Percentiles rank a stretch among this genome's conserved stretches.
phyloP scores from a whole-genome alignment of 2,888 invertebrate genomes.

The Harpalus rufipes region DNA sequence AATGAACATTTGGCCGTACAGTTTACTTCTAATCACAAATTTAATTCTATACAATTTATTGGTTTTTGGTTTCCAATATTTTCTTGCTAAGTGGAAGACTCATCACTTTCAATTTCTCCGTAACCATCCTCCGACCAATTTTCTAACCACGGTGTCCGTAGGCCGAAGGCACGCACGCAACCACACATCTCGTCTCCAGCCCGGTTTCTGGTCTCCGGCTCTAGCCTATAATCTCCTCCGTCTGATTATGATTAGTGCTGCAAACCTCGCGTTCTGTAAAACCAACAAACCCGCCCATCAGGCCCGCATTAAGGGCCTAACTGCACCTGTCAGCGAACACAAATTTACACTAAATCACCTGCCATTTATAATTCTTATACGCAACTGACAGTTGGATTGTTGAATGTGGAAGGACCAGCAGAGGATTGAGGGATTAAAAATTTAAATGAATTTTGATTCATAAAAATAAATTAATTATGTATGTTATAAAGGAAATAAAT shows the following conservation, averaged over 20 bases:
- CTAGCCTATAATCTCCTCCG: conserved; percentile 58
- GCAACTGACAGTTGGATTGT: conserved; percentile 7
- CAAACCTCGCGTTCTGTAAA: conserved; percentile 66
- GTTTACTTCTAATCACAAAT: neutral
- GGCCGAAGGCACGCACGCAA: neutral
- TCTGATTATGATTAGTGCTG: conserved; percentile 65
- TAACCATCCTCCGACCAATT: neutral
- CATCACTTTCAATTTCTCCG: neutral
- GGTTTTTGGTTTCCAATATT: too few relatives aligned
- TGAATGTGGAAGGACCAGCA: too few relatives aligned
- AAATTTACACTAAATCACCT: conserved; percentile 64
- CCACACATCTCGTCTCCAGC: neutral
- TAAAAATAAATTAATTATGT: neutral
- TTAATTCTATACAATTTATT: neutral
- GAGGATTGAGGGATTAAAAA: neutral
- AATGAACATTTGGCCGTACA: too few relatives aligned
- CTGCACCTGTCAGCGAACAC: conserved; percentile 65
- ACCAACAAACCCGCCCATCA: conserved; percentile 66
- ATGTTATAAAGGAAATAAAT: too few relatives aligned
- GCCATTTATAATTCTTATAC: conserved; percentile 63
- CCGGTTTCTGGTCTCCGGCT: neutral
- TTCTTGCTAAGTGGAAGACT: neutral
- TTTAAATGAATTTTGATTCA: neutral
- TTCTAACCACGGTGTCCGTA: neutral
- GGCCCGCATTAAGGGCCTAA: conserved; percentile 65